A percentile compares a stretch with the other conserved stretches of the same genome.
Conservation (phyloP, 2,113 vertebrate species). For the Caloenas nicobarica region DNA sequence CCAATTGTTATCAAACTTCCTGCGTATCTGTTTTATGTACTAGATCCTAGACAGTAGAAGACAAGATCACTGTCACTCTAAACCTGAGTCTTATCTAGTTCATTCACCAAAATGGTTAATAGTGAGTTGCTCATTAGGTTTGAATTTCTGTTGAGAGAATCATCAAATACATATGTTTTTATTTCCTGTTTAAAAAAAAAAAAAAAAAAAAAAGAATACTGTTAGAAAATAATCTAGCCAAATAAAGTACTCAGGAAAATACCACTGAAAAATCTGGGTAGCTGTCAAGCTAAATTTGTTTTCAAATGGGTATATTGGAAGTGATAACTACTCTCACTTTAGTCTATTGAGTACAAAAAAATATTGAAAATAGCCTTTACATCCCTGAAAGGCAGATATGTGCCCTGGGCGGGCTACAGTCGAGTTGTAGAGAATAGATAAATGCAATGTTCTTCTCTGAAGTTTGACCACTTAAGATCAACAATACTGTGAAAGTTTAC, state of each 20-base stretch:
- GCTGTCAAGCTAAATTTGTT: not conserved
- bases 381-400: not conserved
- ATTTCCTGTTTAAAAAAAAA: not conserved
- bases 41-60: not conserved
- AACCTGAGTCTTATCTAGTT: not conserved
- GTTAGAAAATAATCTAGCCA: not conserved
- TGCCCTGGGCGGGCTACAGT: fast-evolving
- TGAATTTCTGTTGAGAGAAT: not conserved
- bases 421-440: not conserved
- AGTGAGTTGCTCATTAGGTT: not conserved
- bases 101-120: not conserved
- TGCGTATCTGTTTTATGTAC: not conserved
- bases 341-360: not conserved
- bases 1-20: not conserved
- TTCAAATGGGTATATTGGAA: not conserved
- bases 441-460: not conserved
- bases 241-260: not conserved
- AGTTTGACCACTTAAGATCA: not conserved
- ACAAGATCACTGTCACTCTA: not conserved
- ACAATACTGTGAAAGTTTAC: not conserved
- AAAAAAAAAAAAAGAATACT: not conserved
- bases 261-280: not conserved
- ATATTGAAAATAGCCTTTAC: not conserved
- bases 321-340: not conserved
- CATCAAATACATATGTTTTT: not conserved